phyloP scores from a whole-genome alignment of 2,888 invertebrate species.

The Arctia plantaginis region DNA sequence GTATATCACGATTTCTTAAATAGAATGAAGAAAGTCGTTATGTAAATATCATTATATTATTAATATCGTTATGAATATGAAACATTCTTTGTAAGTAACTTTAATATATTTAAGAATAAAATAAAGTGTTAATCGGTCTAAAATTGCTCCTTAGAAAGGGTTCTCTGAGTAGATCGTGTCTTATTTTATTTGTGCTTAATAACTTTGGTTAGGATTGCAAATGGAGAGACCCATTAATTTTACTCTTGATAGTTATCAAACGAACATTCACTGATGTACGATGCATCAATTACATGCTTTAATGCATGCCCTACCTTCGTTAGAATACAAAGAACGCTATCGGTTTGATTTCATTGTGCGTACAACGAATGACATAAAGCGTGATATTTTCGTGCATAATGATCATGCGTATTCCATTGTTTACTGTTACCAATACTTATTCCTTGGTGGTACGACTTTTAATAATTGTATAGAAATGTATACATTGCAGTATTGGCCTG shows the following conservation, averaged over 20 bases:
- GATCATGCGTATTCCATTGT: constrained; percentile 67
- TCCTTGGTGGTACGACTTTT: constrained; percentile 39
- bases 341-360: constrained; percentile 69
- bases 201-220: constrained; percentile 39
- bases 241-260: constrained; percentile 29
- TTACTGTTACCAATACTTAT: constrained; percentile 40
- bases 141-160: background rate
- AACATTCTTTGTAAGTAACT: background rate
- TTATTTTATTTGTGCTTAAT: constrained; percentile 7
- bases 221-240: constrained; percentile 36
- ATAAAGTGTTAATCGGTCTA: background rate
- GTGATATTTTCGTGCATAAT: constrained; percentile 60
- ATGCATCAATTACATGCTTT: constrained; percentile 73
- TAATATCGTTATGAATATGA: too few relatives aligned
- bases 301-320: constrained; percentile 74
- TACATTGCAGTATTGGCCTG: background rate
- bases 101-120: background rate
- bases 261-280: constrained; percentile 44
- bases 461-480: background rate
- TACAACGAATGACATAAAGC: constrained; percentile 56
- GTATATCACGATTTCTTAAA: background rate
- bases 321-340: constrained; percentile 75
- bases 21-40: background rate
- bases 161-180: background rate
- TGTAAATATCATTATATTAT: background rate